A percentile compares a stretch with the other conserved stretches of the same genome.
Evolutionary conservation across 2,113 vertebrate genomes (phyloP).

Genomic region (Meleagris gallopavo): DNA sequence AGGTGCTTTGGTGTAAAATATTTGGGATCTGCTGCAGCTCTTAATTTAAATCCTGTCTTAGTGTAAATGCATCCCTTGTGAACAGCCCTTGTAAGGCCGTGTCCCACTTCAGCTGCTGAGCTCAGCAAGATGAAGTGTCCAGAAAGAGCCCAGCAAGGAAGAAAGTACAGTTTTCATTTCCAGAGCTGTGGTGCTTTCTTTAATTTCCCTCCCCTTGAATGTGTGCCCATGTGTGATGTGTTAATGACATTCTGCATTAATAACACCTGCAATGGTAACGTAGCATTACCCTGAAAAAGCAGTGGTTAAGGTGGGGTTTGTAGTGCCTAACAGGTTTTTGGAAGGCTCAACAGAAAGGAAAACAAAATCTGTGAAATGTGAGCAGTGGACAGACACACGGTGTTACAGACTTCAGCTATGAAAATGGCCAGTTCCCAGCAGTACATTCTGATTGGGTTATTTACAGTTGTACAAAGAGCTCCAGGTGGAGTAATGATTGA

Average conservation of each 20-base stretch:
- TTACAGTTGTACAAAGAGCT: neutral
- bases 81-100: neutral
- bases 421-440: neutral
- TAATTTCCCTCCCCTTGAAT: neutral
- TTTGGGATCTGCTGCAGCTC: neutral
- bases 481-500: neutral
- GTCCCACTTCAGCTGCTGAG: neutral
- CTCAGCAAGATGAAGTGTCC: neutral
- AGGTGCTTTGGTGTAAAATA: neutral
- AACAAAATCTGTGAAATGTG: neutral
- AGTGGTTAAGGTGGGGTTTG: neutral
- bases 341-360: neutral
- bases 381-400: neutral
- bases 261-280: neutral
- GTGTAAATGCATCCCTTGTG: neutral
- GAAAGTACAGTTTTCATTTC: neutral
- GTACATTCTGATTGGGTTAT: neutral
- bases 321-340: neutral
- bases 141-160: neutral
- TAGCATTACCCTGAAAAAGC: neutral
- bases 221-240: no score
- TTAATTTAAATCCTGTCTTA: neutral
- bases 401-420: accelerated
- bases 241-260: neutral
- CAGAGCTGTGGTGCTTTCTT: neutral